A percentile compares a stretch with the other conserved stretches of the same genome.
phyloP scores from a whole-genome alignment of 2,113 vertebrate species.

The Vulpes vulpes region DNA sequence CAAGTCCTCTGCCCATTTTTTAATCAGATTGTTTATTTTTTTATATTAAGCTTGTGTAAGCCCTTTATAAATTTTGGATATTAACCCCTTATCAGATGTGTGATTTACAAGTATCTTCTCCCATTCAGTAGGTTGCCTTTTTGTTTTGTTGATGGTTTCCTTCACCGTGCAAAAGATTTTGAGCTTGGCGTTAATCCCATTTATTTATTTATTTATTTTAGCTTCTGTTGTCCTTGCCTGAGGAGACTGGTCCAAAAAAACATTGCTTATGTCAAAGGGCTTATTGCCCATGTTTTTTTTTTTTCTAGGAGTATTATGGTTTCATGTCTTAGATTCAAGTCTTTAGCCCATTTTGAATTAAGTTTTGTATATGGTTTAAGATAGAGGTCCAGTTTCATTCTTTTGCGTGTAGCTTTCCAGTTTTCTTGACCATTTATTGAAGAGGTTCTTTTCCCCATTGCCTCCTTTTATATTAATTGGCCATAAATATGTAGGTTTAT shows the following conservation, averaged over 20 bases:
- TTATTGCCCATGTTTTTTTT: background rate
- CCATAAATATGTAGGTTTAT: background rate
- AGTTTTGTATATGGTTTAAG: background rate
- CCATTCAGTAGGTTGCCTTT: background rate
- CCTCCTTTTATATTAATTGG: background rate
- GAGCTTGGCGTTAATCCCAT: background rate
- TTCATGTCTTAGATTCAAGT: background rate
- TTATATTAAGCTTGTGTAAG: background rate
- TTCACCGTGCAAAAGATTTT: background rate
- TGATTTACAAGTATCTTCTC: background rate
- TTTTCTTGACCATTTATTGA: background rate
- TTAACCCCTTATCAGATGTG: background rate
- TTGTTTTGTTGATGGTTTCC: background rate
- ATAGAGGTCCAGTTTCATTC: background rate
- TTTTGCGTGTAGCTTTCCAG: background rate
- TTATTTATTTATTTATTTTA: background rate
- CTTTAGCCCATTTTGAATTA: background rate
- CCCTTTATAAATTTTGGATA: background rate
- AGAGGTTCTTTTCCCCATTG: background rate
- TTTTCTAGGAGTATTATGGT: background rate
- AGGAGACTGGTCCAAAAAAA: background rate
- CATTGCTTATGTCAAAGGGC: background rate
- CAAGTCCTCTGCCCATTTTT: background rate
- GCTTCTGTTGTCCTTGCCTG: background rate
- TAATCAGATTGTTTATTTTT: background rate